Conservation (phyloP, 2,888 invertebrate species). For the Thymelicus acteon region DNA sequence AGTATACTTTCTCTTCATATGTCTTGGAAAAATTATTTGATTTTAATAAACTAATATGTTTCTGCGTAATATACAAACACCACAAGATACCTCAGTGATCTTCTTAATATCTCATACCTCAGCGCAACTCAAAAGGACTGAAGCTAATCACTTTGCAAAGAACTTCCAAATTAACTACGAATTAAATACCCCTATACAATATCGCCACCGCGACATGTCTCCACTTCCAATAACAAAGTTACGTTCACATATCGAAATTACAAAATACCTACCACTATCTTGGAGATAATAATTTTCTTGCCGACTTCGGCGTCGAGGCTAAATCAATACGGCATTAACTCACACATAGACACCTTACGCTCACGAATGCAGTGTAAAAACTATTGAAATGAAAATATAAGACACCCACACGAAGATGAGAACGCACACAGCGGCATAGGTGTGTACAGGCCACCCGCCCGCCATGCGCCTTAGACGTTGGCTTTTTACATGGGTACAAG, state of each 20-base stretch:
- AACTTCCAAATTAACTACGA: slow-evolving; percentile 25
- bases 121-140: not conserved
- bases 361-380: slow-evolving; percentile 76
- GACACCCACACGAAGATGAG: slow-evolving; percentile 62
- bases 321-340: slow-evolving; percentile 82
- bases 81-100: slow-evolving; percentile 31
- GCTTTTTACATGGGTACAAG: slow-evolving; percentile 82
- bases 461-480: slow-evolving; percentile 80
- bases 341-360: slow-evolving; percentile 67
- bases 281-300: slow-evolving; percentile 75
- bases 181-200: slow-evolving; percentile 18
- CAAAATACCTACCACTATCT: slow-evolving; percentile 51
- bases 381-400: slow-evolving; percentile 83
- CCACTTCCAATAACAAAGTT: slow-evolving; percentile 24
- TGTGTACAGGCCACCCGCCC: slow-evolving; percentile 50
- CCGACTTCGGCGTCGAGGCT: slow-evolving; percentile 63
- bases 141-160: slow-evolving; percentile 7
- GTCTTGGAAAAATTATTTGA: too few species aligned
- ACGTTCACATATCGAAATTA: slow-evolving; percentile 27
- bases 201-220: slow-evolving; percentile 3
- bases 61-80: not conserved
- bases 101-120: slow-evolving; percentile 1
- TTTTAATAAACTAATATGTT: too few species aligned
- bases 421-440: slow-evolving; percentile 61
- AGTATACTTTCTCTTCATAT: too few species aligned